Evolutionary conservation across 1,140 invertebrate genomes (phyloP), one percentile per base, ranked within the genome.

Genomic region (Drosophila nigromelanica): DNA sequence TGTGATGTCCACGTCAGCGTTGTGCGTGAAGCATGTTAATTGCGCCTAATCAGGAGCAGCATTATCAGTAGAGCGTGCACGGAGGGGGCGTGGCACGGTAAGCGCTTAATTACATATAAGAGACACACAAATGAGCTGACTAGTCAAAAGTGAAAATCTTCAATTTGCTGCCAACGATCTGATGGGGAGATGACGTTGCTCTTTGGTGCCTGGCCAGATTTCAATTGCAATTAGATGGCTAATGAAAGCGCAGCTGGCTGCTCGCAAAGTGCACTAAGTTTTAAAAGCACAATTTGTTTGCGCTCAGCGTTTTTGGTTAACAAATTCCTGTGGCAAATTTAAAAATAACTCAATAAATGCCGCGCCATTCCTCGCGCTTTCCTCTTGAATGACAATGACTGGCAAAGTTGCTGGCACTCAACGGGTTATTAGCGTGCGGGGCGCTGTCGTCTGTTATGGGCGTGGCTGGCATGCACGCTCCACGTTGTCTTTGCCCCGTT

Each of bases 11-110:
- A 73, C 61, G 68, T 73, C 66, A 76, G 52, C 66, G 39, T 42
- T 76, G 76, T 87, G 82, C 80, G 83, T 79, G 61, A 63, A 77
- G 81, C 81, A 85, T 85, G 77, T 86, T 85, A 85, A 85, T 85
- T 80, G 81, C 74, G 68, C 64, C 79, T 87, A 89, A 87, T 89
- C 83, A 89, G 76, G 56, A 56, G 63, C 60, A 54, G 18, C 39
- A 66, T 69, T 63, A 74, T 62, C 54, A 66, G 18, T 43, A 30
- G 58, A 64, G 54, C 50, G 47, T 64, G 52, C 43, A 37, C 58
- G 58, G 30, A 55, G 39, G 63, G 76, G 78, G 82, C 75, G 83
- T 82, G 58, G 72, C 58, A 40, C 52, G 40, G 18, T 33, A 54
- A 76, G 59, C 52, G 70, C 68, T 89, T 87, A 87, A 89, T 89